Evolutionary conservation across 2,113 vertebrate species (phyloP).

Genomic region (Murina feae): DNA sequence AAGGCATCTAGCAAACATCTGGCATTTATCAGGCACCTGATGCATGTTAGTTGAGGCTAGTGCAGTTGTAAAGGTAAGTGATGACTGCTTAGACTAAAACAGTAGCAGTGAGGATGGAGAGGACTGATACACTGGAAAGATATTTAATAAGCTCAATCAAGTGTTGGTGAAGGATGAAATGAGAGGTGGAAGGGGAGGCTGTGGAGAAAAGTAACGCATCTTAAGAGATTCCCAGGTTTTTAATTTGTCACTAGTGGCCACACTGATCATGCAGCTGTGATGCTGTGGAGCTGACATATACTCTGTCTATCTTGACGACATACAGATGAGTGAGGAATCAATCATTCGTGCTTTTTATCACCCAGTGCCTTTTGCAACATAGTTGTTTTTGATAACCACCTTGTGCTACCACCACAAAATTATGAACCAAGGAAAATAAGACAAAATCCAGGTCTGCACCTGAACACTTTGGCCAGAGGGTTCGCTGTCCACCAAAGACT

Average conservation of each 20-base stretch:
- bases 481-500: not conserved
- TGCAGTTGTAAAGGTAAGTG: not conserved
- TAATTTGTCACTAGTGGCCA: not conserved
- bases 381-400: not conserved
- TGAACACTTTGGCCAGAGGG: not conserved
- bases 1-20: not conserved
- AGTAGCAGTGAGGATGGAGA: not conserved
- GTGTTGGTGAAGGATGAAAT: not conserved
- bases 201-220: not conserved
- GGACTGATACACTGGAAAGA: not conserved
- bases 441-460: not conserved
- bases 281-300: not conserved
- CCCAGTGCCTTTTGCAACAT: not conserved
- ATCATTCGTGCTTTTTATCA: not conserved
- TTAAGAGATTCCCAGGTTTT: not conserved
- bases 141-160: not conserved
- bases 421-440: not conserved
- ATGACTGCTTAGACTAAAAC: not conserved
- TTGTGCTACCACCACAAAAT: not conserved
- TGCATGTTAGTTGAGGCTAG: not conserved
- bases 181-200: not conserved
- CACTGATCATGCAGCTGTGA: not conserved
- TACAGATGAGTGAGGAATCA: not conserved
- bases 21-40: not conserved
- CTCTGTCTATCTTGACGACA: not conserved